phyloP scores from a whole-genome alignment of 2,797 vertebrate species.

The Synaphobranchus kaupii region DNA sequence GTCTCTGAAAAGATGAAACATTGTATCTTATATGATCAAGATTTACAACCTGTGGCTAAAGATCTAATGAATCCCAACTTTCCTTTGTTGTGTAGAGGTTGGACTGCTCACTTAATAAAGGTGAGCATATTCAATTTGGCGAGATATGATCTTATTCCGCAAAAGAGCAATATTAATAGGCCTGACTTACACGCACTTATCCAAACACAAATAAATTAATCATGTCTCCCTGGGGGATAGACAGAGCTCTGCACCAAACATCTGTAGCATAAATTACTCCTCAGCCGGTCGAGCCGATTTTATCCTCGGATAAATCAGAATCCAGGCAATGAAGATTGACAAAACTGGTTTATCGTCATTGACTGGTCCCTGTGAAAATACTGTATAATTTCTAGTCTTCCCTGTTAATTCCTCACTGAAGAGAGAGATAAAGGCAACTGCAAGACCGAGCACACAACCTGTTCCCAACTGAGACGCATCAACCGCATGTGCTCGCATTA shows the following conservation, averaged over 20 bases:
- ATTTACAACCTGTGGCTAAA: constrained; percentile 59
- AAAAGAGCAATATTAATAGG: constrained; percentile 71
- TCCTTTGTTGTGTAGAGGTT: constrained; percentile 45
- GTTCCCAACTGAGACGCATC: background rate
- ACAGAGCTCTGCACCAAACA: constrained; percentile 61
- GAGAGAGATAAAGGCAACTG: background rate
- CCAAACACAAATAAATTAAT: constrained; percentile 70
- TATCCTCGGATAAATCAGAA: constrained; percentile 44
- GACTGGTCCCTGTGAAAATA: constrained; percentile 9
- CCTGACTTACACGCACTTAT: constrained; percentile 62
- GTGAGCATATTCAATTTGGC: constrained; percentile 64
- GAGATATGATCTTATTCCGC: constrained; percentile 62
- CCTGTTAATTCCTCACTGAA: background rate
- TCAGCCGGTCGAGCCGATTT: constrained; percentile 44
- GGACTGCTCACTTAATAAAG: constrained; percentile 59
- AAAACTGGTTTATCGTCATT: constrained; percentile 29
- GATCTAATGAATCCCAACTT: constrained; percentile 55
- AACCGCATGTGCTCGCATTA: background rate
- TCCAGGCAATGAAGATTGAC: constrained; percentile 38
- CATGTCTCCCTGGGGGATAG: constrained; percentile 56
- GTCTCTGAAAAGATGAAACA: constrained; percentile 36
- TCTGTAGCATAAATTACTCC: constrained; percentile 64
- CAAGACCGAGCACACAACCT: background rate
- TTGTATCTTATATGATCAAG: constrained; percentile 35
- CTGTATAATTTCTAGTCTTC: background rate